phyloP scores from a whole-genome alignment of 2,888 invertebrate species.

The Meteorus colon region DNA sequence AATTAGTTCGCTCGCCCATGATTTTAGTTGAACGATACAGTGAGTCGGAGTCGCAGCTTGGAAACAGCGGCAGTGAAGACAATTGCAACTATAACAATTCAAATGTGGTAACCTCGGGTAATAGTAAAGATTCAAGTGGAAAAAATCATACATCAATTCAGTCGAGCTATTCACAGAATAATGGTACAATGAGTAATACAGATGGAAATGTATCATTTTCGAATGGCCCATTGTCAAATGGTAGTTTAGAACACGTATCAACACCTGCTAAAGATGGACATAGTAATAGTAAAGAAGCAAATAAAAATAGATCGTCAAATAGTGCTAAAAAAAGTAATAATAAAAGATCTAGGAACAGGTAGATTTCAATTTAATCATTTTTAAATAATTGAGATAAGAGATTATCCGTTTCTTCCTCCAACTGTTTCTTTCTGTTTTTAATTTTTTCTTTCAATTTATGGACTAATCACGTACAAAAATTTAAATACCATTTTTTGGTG shows the following conservation, averaged over 20 bases:
- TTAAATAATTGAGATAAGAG: conserved; percentile 19
- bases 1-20: conserved; percentile 56
- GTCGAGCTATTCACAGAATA: conserved; percentile 68
- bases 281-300: conserved; percentile 72
- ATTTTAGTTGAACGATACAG: conserved; percentile 86
- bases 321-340: conserved; percentile 85
- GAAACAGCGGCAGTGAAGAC: conserved; percentile 76
- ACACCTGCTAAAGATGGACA: conserved; percentile 73
- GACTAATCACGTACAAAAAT: conserved; percentile 43
- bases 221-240: conserved; percentile 70
- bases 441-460: background rate
- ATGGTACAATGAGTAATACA: conserved; percentile 65
- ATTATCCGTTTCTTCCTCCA: conserved; percentile 41
- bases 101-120: conserved; percentile 64
- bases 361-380: conserved; percentile 62
- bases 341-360: conserved; percentile 89
- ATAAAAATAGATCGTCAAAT: conserved; percentile 71
- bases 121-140: conserved; percentile 69
- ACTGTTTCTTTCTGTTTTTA: conserved; percentile 4
- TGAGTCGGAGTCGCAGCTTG: conserved; percentile 89
- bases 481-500: conserved; percentile 5
- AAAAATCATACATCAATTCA: conserved; percentile 69
- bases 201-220: conserved; percentile 65
- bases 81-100: conserved; percentile 72
- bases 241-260: conserved; percentile 81